phyloP scores from a whole-genome alignment of 2,797 vertebrate genomes.

The Jordanella pulchra region DNA sequence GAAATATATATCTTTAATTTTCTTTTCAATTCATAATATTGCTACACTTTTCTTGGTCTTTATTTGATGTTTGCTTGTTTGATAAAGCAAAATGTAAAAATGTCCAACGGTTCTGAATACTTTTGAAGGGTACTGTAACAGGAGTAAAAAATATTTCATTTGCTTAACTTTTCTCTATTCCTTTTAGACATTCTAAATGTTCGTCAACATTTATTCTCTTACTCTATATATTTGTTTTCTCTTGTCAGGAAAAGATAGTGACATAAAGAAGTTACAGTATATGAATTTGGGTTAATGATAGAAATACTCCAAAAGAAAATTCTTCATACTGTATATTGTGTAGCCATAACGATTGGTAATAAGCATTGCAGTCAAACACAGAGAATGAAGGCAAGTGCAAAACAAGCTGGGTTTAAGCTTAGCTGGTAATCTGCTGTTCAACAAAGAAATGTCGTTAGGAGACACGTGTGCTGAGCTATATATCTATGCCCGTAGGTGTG shows the following conservation, averaged over 20 bases:
- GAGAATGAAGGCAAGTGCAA: conserved; percentile 40
- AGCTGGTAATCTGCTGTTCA: conserved; percentile 64
- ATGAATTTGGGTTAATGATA: neutral
- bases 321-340: conserved; percentile 22
- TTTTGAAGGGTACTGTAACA: neutral
- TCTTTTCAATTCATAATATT: neutral
- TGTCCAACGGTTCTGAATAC: neutral
- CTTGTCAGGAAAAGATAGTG: conserved; percentile 17
- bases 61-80: neutral
- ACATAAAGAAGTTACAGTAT: conserved; percentile 22
- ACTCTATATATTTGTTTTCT: neutral
- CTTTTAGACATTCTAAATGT: neutral
- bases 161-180: conserved; percentile 2
- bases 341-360: conserved; percentile 30
- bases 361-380: conserved; percentile 18
- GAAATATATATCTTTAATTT: neutral
- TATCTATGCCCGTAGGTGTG: conserved; percentile 23
- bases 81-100: neutral
- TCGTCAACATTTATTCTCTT: neutral
- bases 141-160: neutral
- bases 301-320: conserved; percentile 3
- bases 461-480: conserved; percentile 54
- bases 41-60: neutral
- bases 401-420: conserved; percentile 56
- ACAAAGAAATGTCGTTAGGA: conserved; percentile 68